Evolutionary conservation across 2,113 vertebrate genomes (phyloP).

Genomic region (Daphoenositta chrysoptera): DNA sequence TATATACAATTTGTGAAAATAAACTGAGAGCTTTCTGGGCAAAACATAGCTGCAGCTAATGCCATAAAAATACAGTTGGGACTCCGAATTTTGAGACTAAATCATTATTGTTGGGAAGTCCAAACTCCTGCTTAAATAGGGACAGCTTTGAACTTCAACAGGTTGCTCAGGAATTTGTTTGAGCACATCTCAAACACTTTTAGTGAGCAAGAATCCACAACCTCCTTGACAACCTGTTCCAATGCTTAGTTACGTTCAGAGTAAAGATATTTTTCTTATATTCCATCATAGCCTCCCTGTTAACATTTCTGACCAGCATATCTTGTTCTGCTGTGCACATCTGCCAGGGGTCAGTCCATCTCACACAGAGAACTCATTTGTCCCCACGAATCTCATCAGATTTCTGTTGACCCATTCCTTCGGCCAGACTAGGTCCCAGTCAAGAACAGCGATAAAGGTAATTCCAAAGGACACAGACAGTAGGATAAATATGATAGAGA

Average conservation of each 20-base stretch:
- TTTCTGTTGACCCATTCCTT: not conserved
- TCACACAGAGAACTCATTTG: not conserved
- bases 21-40: not conserved
- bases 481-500: not conserved
- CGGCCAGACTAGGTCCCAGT: not conserved
- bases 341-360: not conserved
- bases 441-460: not conserved
- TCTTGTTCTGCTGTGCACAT: not conserved
- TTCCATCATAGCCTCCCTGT: not conserved
- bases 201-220: not conserved
- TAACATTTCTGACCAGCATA: not conserved
- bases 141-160: not conserved
- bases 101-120: not conserved
- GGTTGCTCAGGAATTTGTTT: not conserved
- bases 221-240: not conserved
- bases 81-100: rapidly evolving
- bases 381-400: rapidly evolving
- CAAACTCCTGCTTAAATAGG: not conserved
- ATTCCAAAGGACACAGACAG: not conserved
- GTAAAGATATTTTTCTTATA: not conserved
- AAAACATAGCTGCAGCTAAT: not conserved
- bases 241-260: not conserved
- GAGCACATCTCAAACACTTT: not conserved
- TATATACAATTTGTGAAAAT: not conserved
- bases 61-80: rapidly evolving